Percentiles rank a stretch among this genome's conserved stretches.
phyloP scores from a whole-genome alignment of 2,888 invertebrate species.

The Drosophila pullipes region DNA sequence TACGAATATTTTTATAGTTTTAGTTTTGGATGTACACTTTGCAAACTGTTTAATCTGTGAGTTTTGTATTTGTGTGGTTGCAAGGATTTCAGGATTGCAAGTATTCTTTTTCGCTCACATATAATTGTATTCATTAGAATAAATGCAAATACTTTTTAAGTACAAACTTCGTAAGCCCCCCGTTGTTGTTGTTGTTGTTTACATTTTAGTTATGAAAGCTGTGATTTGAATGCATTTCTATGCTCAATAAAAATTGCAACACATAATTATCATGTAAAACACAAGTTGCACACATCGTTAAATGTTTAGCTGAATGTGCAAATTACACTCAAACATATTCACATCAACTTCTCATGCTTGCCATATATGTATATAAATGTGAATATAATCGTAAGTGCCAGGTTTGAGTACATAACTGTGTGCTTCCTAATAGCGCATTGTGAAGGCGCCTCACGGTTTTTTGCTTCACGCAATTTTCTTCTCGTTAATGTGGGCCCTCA shows the following conservation, averaged over 20 bases:
- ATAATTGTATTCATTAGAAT: not conserved
- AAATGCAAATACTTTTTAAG: not conserved
- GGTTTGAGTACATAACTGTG: slow-evolving; percentile 29
- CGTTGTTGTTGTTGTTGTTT: not conserved
- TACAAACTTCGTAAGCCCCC: not conserved
- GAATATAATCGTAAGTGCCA: slow-evolving; percentile 8
- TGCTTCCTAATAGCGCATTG: slow-evolving; percentile 47
- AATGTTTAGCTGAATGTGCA: slow-evolving; percentile 19
- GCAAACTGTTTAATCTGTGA: not conserved
- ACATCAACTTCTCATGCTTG: slow-evolving; percentile 8
- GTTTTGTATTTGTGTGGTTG: not conserved
- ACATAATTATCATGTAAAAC: slow-evolving; percentile 1
- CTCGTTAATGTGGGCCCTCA: slow-evolving; percentile 51
- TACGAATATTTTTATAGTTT: not conserved
- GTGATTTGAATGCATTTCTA: slow-evolving; percentile 2
- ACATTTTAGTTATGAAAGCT: slow-evolving; percentile 26
- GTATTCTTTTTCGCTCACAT: not conserved
- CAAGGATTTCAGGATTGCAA: not conserved
- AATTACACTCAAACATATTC: slow-evolving; percentile 1
- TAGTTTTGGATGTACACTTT: not conserved
- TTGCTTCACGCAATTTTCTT: slow-evolving; percentile 25
- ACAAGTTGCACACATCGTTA: slow-evolving; percentile 1
- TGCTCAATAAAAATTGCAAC: not conserved
- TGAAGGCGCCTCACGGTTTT: slow-evolving; percentile 42
- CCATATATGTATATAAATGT: not conserved